These are phyloP conservation scores for Lagorchestes hirsutus DNA, from an alignment of 2,797 vertebrate species.

Conservation along the genomic window DNA sequence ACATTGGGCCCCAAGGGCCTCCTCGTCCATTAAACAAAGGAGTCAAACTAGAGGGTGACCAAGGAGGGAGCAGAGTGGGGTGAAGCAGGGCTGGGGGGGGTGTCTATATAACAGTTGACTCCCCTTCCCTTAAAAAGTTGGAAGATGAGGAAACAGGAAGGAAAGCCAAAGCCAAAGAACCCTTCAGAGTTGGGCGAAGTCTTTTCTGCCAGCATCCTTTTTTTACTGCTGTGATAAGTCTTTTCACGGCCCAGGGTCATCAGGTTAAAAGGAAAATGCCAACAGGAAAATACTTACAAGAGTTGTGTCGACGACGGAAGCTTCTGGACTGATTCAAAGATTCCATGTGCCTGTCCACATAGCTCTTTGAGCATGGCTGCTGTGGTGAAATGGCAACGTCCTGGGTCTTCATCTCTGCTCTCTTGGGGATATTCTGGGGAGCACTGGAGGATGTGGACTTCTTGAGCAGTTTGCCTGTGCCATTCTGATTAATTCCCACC, in stretches of 20 bases:
- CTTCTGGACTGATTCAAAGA: conserved; percentile 91
- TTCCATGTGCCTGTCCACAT: conserved; percentile 93
- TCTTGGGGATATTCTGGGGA: conserved; percentile 91
- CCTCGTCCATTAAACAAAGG: background rate
- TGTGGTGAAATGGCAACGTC: conserved; percentile 86
- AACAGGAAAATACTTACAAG: conserved; percentile 89
- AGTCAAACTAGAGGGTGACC: background rate
- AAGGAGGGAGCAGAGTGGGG: background rate
- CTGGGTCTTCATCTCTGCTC: conserved; percentile 86
- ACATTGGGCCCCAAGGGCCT: background rate
- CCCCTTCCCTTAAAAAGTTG: conserved; percentile 19
- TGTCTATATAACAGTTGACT: background rate
- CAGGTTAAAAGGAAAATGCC: conserved; percentile 68
- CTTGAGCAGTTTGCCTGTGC: conserved; percentile 83
- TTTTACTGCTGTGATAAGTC: background rate
- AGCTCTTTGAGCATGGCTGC: conserved; percentile 95
- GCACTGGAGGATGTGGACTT: conserved; percentile 82
- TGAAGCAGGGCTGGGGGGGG: background rate
- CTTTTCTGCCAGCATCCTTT: background rate
- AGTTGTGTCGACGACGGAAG: conserved; percentile 96
- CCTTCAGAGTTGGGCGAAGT: background rate
- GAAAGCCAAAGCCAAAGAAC: background rate
- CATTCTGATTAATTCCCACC: conserved; percentile 85
- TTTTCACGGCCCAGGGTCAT: conserved; percentile 1
- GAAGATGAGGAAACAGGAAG: background rate